Percentiles rank a stretch among this genome's conserved stretches.
phyloP scores from a whole-genome alignment of 2,113 vertebrate genomes.

The Salvelinus namaycush region DNA sequence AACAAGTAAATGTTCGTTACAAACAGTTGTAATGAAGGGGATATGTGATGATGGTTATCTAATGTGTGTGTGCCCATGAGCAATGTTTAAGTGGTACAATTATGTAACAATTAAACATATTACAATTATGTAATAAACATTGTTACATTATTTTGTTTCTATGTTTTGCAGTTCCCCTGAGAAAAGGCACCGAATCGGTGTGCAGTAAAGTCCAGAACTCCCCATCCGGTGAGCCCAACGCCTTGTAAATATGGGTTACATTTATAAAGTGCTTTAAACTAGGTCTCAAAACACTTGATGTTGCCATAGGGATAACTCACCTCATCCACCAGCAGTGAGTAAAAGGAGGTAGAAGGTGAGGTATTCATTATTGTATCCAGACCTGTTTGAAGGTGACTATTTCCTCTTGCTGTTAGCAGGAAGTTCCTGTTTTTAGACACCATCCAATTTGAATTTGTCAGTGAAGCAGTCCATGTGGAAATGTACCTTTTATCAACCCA shows the following conservation, averaged over 20 bases:
- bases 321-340: no score
- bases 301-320: no score
- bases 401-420: slow-evolving; percentile 48
- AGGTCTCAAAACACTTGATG: no score
- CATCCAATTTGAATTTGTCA: slow-evolving; percentile 33
- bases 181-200: slow-evolving; percentile 75
- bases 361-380: background rate
- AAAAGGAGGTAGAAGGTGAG: no score
- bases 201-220: slow-evolving; percentile 76
- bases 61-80: background rate
- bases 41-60: background rate
- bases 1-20: background rate
- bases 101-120: background rate
- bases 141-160: background rate
- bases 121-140: background rate
- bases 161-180: slow-evolving; percentile 60
- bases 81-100: background rate
- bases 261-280: no score
- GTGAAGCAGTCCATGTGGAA: slow-evolving; percentile 9
- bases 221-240: slow-evolving; percentile 61
- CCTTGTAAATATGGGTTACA: background rate
- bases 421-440: slow-evolving; percentile 64
- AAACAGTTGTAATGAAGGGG: background rate
- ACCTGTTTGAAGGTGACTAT: slow-evolving; percentile 16
- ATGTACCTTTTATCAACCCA: background rate